phyloP scores from a whole-genome alignment of 2,113 vertebrate species.

The Cervus canadensis region DNA sequence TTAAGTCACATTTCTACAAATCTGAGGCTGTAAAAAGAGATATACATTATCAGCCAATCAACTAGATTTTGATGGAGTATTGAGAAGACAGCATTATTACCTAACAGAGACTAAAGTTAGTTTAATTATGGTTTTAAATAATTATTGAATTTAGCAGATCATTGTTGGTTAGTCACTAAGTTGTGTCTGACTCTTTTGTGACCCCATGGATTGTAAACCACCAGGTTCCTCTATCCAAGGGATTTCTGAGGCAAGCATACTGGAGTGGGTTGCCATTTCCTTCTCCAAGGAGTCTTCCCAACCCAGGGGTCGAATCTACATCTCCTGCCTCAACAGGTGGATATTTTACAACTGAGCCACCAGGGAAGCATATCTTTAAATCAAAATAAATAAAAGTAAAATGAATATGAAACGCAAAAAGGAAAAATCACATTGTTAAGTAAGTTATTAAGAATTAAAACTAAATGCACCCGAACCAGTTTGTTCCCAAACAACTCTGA shows the following conservation, averaged over 20 bases:
- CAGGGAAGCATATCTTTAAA: neutral
- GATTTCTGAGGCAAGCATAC: neutral
- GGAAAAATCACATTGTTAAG: neutral
- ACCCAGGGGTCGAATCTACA: neutral
- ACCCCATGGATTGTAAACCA: neutral
- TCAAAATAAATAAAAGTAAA: neutral
- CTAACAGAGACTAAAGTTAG: neutral
- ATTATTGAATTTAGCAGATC: neutral
- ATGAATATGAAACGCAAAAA: constrained; percentile 3
- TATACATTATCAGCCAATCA: neutral
- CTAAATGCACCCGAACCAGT: neutral
- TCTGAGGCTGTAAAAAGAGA: neutral
- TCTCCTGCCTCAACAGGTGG: neutral
- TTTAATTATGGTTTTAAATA: neutral
- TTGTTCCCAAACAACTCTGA: neutral
- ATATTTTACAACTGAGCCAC: neutral
- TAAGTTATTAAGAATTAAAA: neutral
- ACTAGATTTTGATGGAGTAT: neutral
- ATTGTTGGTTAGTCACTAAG: neutral
- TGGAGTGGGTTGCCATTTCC: neutral
- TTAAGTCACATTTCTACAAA: neutral
- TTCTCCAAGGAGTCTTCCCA: neutral
- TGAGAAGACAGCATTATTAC: neutral
- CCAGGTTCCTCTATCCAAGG: neutral
- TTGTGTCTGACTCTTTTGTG: neutral